Conservation (phyloP, 2,888 invertebrate species). For the Euclidia mi region DNA sequence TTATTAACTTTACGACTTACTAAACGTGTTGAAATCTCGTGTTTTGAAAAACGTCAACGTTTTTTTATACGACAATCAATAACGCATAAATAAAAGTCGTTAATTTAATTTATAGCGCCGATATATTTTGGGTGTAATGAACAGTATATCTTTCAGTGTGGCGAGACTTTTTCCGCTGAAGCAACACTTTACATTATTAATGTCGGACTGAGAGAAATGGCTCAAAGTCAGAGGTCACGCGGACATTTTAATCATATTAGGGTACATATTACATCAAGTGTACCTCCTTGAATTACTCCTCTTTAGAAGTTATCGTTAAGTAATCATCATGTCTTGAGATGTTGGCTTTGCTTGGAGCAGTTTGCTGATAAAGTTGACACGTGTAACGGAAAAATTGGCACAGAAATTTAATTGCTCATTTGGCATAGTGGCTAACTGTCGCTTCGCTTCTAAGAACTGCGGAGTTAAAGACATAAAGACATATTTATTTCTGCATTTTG, state of each 20-base stretch:
- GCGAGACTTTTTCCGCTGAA: conserved; percentile 23
- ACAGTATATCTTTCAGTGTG: conserved; percentile 38
- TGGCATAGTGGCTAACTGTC: too few relatives aligned
- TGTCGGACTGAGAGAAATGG: conserved; percentile 41
- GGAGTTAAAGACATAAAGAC: too few relatives aligned
- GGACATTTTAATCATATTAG: conserved; percentile 52
- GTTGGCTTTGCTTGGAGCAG: too few relatives aligned
- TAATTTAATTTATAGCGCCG: conserved; percentile 1
- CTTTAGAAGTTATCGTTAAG: conserved; percentile 14
- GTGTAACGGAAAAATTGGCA: too few relatives aligned
- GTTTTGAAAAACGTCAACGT: too few relatives aligned
- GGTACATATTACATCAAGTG: conserved; percentile 41
- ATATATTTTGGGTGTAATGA: conserved; percentile 6
- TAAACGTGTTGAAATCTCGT: too few relatives aligned
- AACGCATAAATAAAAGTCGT: not conserved
- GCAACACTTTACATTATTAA: conserved; percentile 57
- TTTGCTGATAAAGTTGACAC: too few relatives aligned
- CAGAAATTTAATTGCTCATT: too few relatives aligned
- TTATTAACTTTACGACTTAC: too few relatives aligned
- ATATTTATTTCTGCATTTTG: too few relatives aligned
- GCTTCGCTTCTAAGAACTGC: too few relatives aligned
- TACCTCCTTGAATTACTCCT: conserved; percentile 14
- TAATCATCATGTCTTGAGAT: not conserved
- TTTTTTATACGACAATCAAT: too few relatives aligned
- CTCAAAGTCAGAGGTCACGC: conserved; percentile 41